Evolutionary conservation across 2,888 invertebrate genomes (phyloP), one percentile per base, ranked within the genome.

Genomic region (Drosophila phalerata): DNA sequence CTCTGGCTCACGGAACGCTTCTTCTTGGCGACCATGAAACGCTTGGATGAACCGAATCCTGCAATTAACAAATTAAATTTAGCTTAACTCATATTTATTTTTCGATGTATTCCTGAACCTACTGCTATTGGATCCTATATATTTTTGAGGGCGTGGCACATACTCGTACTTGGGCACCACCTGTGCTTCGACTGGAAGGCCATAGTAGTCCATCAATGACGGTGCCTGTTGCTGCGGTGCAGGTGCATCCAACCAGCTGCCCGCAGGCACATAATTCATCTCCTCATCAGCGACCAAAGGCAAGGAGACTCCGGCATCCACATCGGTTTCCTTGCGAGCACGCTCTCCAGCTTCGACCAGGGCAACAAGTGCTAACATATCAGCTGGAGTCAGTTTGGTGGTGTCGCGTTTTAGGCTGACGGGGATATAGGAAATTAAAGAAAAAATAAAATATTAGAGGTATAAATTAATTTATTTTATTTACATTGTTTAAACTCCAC

Each of bases 11-110:
- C 72, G 11, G 93, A 91, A 34, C 92, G 90, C 74, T 92, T 92
- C 89, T 92, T 92, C 71, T 92, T 92, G 67, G 92, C 79, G 38
- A 92, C 91, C 92, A 92, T 92, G 53, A 89, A 92, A 17, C 93
- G 91, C 75, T 92, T 92, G 9, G 88, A 70, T 6, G 85, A 85
- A 1, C 77, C 87, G 60, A 83, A 91, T 53, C 89, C 92, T 91
- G 53, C 0, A 57, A 61, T 28, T 25, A 25, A 13, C 2, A 4
- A 43, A 38, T 37, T 3, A 32, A 15, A 30, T 47, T 38, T 1
- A 22, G 6, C 3, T 13, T 1, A 10, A 13, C 5, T n/a, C 30
- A 28, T n/a, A 8, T 10, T 9, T 13, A 5, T 0, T 11, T 34
- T 1, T 6, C 1, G 22, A 11, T 5, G 5, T 8, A 8, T 9